These are phyloP conservation scores for Himalopsyche phryganea DNA, from an alignment of 1,140 invertebrate genomes.

Conservation along the genomic window DNA sequence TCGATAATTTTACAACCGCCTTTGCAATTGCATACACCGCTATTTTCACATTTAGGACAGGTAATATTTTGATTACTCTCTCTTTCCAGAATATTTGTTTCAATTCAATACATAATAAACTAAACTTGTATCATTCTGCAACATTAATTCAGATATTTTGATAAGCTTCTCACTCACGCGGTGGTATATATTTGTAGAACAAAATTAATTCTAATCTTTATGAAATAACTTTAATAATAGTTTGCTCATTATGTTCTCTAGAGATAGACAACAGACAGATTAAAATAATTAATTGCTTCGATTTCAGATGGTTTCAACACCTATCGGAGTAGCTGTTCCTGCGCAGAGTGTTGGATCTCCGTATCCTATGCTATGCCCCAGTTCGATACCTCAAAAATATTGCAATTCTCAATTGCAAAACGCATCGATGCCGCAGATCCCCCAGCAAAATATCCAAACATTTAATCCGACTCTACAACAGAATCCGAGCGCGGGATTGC, in stretches of 20 bases:
- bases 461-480: slow-evolving; percentile 32
- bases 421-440: slow-evolving; percentile 12
- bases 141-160: too few relatives aligned
- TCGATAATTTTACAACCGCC: slow-evolving; percentile 55
- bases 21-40: slow-evolving; percentile 42
- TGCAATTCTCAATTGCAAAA: slow-evolving; percentile 21
- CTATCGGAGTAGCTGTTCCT: slow-evolving; percentile 50
- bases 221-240: too few relatives aligned
- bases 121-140: too few relatives aligned
- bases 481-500: slow-evolving; percentile 35
- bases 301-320: slow-evolving; percentile 59
- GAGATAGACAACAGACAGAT: too few relatives aligned
- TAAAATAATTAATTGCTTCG: not conserved
- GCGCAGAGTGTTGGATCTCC: slow-evolving; percentile 34
- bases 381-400: slow-evolving; percentile 30
- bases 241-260: too few relatives aligned
- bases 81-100: too few relatives aligned
- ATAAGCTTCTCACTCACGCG: too few relatives aligned
- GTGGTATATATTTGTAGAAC: too few relatives aligned
- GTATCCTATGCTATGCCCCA: slow-evolving; percentile 38
- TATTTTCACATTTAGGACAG: slow-evolving; percentile 52
- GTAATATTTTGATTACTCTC: too few relatives aligned
- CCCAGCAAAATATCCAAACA: slow-evolving; percentile 30
- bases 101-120: too few relatives aligned
- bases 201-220: too few relatives aligned